These are phyloP conservation scores for Nasonia oneida DNA, from an alignment of 2,888 invertebrate species.

Conservation along the genomic window DNA sequence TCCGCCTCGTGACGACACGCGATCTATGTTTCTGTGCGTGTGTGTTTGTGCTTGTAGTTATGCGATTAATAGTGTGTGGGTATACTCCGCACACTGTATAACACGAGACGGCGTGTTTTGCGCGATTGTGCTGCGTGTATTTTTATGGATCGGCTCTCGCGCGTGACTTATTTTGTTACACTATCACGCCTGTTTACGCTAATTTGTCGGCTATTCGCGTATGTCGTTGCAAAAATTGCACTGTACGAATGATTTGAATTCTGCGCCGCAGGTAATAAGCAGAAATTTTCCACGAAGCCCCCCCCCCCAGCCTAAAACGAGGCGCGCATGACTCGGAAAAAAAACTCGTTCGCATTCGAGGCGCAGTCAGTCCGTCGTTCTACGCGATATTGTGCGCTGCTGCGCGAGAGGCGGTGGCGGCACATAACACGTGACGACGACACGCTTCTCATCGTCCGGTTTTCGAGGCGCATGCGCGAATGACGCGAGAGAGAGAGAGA, in stretches of 20 bases:
- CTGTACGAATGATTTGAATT: too few relatives aligned
- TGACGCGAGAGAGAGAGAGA: background rate
- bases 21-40: background rate
- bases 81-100: too few relatives aligned
- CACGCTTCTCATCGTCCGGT: conserved; percentile 30
- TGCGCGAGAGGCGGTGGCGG: background rate
- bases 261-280: background rate
- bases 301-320: background rate
- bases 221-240: too few relatives aligned
- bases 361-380: conserved; percentile 2
- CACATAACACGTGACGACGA: conserved; percentile 30
- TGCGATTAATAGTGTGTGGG: too few relatives aligned
- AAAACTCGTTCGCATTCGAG: background rate
- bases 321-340: background rate
- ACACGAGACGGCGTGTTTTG: background rate
- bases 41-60: background rate
- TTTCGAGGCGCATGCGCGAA: conserved; percentile 35
- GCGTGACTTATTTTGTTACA: conserved; percentile 18
- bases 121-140: background rate
- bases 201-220: background rate
- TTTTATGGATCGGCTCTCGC: background rate
- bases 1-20: conserved; percentile 48
- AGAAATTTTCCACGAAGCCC: background rate
- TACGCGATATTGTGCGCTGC: conserved; percentile 23
- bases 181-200: background rate